These are phyloP conservation scores for Siphamia tubifer DNA, from an alignment of 2,113 vertebrate species.

Conservation along the genomic window DNA sequence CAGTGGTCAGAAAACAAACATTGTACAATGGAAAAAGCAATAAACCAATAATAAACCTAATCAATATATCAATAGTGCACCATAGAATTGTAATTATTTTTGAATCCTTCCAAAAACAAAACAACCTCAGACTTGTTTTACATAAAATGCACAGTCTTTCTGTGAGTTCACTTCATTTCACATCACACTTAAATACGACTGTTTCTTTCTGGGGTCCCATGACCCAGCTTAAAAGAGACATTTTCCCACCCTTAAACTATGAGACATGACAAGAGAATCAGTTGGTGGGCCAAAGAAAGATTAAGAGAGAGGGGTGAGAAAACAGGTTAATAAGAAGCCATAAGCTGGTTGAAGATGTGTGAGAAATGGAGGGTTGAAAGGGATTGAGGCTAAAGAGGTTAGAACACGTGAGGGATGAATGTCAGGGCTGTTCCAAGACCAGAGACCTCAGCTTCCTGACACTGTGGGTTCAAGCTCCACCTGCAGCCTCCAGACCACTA, in stretches of 20 bases:
- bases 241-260: conserved; percentile 65
- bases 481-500: conserved; percentile 43
- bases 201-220: conserved; percentile 29
- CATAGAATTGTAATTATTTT: no score
- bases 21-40: no score
- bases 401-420: conserved; percentile 59
- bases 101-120: no score
- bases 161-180: conserved; percentile 62
- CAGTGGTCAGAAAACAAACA: no score
- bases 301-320: conserved; percentile 66
- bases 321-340: conserved; percentile 61
- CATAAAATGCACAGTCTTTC: no score
- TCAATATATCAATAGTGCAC: no score
- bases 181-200: neutral
- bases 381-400: conserved; percentile 16
- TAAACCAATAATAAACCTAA: no score
- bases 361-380: conserved; percentile 65
- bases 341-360: conserved; percentile 76
- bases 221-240: conserved; percentile 56
- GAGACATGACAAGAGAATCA: conserved; percentile 51
- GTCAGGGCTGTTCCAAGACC: conserved; percentile 44
- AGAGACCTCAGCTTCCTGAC: conserved; percentile 49
- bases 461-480: conserved; percentile 48
- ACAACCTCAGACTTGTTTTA: no score
- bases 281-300: conserved; percentile 55